Conservation (phyloP, 2,888 invertebrate species). For the Melikaiella ostensackeni region DNA sequence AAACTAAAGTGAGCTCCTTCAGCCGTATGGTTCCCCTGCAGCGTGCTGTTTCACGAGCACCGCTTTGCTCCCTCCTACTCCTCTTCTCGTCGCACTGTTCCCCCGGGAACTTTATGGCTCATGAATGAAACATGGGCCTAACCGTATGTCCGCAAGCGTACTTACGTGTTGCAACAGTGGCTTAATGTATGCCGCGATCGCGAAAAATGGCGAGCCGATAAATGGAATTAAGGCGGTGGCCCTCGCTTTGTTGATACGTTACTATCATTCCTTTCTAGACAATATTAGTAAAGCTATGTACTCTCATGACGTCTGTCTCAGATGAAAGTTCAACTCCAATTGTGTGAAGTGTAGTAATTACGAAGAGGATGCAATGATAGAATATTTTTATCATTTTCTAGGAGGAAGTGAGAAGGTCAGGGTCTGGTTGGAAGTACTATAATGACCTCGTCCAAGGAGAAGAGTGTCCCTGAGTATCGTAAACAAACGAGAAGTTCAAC, state of each 20-base stretch:
- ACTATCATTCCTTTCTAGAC: too few species aligned
- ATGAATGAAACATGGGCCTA: slow-evolving; percentile 74
- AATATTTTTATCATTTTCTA: background rate
- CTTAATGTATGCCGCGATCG: slow-evolving; percentile 66
- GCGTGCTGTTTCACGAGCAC: slow-evolving; percentile 39
- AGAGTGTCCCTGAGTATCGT: slow-evolving; percentile 49
- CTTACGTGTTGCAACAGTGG: slow-evolving; percentile 65
- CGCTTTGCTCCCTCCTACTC: background rate
- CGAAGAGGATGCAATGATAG: background rate
- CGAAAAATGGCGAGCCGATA: slow-evolving; percentile 66
- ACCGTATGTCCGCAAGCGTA: slow-evolving; percentile 62
- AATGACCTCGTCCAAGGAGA: slow-evolving; percentile 15
- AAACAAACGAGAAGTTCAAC: slow-evolving; percentile 52
- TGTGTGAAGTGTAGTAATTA: background rate
- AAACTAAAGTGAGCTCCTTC: slow-evolving; percentile 34
- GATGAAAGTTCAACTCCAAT: too few species aligned
- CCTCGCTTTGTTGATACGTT: slow-evolving; percentile 8
- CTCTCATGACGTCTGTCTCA: too few species aligned
- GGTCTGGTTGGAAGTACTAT: background rate
- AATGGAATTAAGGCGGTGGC: slow-evolving; percentile 60
- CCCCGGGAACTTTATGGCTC: slow-evolving; percentile 60
- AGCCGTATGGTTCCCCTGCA: slow-evolving; percentile 37
- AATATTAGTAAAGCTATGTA: too few species aligned
- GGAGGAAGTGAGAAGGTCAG: background rate
- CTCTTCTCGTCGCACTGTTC: slow-evolving; percentile 27